Evolutionary conservation across 2,888 invertebrate species (phyloP), one percentile per base, ranked within the genome.

Genomic region (Leptothorax acervorum): DNA sequence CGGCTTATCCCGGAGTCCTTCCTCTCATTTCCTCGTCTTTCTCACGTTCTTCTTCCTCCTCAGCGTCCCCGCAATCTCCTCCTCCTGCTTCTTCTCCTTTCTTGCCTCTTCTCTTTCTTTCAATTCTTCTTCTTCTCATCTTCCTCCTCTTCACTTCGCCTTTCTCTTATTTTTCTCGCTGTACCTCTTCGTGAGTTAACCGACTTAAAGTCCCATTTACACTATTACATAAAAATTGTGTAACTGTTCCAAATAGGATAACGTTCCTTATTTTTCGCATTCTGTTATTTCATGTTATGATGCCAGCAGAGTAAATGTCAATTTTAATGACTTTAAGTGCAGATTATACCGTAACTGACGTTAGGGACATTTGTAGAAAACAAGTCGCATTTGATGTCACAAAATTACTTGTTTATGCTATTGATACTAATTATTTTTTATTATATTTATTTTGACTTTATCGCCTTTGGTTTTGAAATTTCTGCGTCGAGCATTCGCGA

Each of bases 11-110:
- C 75, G 82, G 82, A 85, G 62, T 55, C 83, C 86, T 87, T 87
- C 86, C 82, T 85, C 86, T 84, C 60, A 66, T 76, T 79, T 88
- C 87, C 86, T 89, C 85, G 76, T 90, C 87, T 79, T 75, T 85
- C 86, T 83, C 82, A 62, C 73, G 76, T 89, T 81, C 53, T 73
- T 84, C 51, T 84, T 86, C 86, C 85, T 89, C 85, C 87, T 86
- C 86, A 85, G 82, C 81, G 82, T 90, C 74, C 81, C 82, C 85
- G 31, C n/a, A 76, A 84, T 42, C 39, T 53, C 39, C 31, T 51
- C 73, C 65, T 71, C 68, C 60, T 76, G 70, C 62, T 71, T 65
- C 60, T 68, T 71, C 82, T 63, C 82, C 68, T 23, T 76, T 83
- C 23, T 65, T 45, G 3, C 23, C 23, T 48, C 63, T 81, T 63